Evolutionary conservation across 2,113 vertebrate genomes (phyloP).

Genomic region (Dipodomys ordii): DNA sequence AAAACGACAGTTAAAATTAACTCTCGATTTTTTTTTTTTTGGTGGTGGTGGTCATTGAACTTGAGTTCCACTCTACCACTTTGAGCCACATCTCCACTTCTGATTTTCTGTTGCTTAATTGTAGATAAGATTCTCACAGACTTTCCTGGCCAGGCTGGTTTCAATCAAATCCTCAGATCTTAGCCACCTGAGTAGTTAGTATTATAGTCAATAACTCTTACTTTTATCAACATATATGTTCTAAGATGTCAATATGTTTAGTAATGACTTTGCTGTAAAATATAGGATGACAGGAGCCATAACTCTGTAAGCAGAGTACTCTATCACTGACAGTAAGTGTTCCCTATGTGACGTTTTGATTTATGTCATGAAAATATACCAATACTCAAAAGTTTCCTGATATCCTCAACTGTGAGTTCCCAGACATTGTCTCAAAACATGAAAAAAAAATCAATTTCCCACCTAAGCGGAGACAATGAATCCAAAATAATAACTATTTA

Average conservation of each 20-base stretch:
- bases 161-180: too few relatives aligned
- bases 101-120: neutral
- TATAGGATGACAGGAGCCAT: neutral
- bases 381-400: neutral
- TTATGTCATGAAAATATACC: constrained; percentile 16
- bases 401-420: neutral
- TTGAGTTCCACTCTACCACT: too few relatives aligned
- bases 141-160: too few relatives aligned
- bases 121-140: too few relatives aligned
- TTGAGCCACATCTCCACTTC: too few relatives aligned
- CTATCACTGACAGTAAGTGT: neutral
- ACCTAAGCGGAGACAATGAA: constrained; percentile 4
- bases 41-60: too few relatives aligned
- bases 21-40: too few relatives aligned
- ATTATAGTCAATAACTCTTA: constrained; percentile 10
- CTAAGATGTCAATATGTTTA: constrained; percentile 17
- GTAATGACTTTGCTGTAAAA: constrained; percentile 49
- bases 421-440: too few relatives aligned
- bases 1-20: too few relatives aligned
- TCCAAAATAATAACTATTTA: constrained; percentile 29
- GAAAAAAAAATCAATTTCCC: too few relatives aligned
- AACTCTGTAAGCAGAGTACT: neutral
- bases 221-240: constrained; percentile 32
- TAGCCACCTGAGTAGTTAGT: too few relatives aligned
- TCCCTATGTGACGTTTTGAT: neutral